Evolutionary conservation across 2,113 vertebrate species (phyloP), one percentile per base, ranked within the genome.

Genomic region (Tautogolabrus adspersus): DNA sequence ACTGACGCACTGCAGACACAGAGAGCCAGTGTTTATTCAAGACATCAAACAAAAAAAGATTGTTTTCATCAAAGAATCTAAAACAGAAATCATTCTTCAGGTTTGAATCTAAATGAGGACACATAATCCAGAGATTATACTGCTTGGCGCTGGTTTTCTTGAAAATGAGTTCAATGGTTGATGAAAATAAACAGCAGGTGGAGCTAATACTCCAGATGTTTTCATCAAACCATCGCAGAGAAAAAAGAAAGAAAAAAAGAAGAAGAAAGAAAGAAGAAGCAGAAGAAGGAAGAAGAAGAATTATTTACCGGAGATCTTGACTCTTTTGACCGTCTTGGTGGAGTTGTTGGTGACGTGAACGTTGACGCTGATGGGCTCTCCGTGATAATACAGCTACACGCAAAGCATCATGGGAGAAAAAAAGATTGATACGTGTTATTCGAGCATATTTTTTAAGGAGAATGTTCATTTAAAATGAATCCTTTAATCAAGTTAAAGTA

Each of bases 301-400:
- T 19, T 9, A 51, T 69, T 49, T 78, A 96, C 96, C 96, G 9
- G 96, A 97, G 79, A 97, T 96, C 93, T 95, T 97, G 55, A 97
- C 94, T 82, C 95, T 95, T 93, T 97, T 97, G 51, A 97, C 93
- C 0, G 96, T 97, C 91, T 96, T 97, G 87, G 95, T 96, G 63
- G 96, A 97, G 91, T 97, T 97, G 92, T 97, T 97, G 89, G 96
- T 97, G 85, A 97, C 96, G 5, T 97, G 96, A 34, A 97, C 96
- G 2, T 97, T 97, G 86, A 97, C 96, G 44, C 87, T 96, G 93
- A 97, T 95, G 21, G 96, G 94, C 81, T 97, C 96, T 2, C 96
- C 96, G 1, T 88, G 94, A 74, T 95, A 97, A 79, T 97, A 97
- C 5, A 97, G 91, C 96, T 97, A 75, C 54, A 88, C 54, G 19